Evolutionary conservation across 2,113 vertebrate species (phyloP), one percentile per base, ranked within the genome.

Genomic region (Recurvirostra avosetta): DNA sequence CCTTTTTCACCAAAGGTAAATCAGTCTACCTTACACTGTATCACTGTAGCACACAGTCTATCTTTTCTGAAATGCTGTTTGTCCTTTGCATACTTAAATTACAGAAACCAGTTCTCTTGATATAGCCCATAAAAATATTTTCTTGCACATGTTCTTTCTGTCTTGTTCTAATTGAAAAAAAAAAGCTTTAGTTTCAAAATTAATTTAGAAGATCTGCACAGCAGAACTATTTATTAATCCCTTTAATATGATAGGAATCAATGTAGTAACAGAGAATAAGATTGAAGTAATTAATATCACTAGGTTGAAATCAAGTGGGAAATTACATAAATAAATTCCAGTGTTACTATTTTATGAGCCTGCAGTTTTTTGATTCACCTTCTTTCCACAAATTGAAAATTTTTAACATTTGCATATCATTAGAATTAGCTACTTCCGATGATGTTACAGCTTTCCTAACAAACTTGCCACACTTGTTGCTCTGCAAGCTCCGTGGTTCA

Each of bases 1-100:
- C 98, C 12, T 99, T 99, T 96, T 99, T 99, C 88, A 97, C 97
- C 40, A 99, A 98, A 99, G 99, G 99, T 99, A 98, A 95, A 49
- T 16, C 36, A 6, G 15, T 0, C 8, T 17, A 8, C 55, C 4
- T 30, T 45, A 32, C 20, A 9, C 25, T 38, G 12, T 15, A 5
- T 1, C 45, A 1, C 62, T 19, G 49, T 1, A 29, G 21, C 63
- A 72, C 47, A 47, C 1, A 13, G 9, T 13, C 68, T 17, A 0
- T 6, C 9, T 55, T 16, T 4, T 21, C 38, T 58, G 26, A 50
- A 77, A 25, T 1, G 8, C 38, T 40, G 3, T 3, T 72, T 55
- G 20, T 34, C 21, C 21, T 74, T 66, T 63, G 43, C 36, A 47
- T 40, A 49, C 26, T 52, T 27, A 72, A 47, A 56, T n/a, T 58